Base-by-base conservation (phyloP, 2,797 vertebrate species). In the Okamejei kenojei region DNA sequence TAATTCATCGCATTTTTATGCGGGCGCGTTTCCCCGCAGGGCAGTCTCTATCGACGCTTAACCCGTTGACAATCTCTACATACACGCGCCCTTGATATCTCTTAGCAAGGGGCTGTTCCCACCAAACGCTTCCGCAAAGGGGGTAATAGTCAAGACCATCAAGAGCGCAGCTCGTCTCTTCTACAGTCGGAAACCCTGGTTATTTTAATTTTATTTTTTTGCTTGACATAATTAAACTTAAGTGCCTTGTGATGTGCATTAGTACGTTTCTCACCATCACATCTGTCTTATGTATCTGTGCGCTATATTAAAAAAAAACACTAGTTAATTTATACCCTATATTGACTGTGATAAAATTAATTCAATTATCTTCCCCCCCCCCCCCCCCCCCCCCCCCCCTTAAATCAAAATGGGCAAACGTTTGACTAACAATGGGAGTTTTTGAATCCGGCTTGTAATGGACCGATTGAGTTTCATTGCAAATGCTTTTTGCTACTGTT, bases 1-100 rank as follows among this genome's bases (percentile, higher is more conserved):
- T 90, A 90, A 90, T 90, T 68, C 19, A 90, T 73, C 32, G 19
- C 19, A 90, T 71, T 73, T 90, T 73, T 73, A 90, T 90, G 68
- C 88, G 73, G 88, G 88, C n/a, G 54, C 29, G 63, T 68, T 88
- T 61, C 61, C n/a, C 61, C 65, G 26, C 26, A 63, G 58, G 58
- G 17, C 45, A 54, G 0, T 2, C 81, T 38, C 88, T 90, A 7
- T 26, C 65, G 63, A 35, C 65, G n/a, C n/a, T 68, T 90, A 90
- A 15, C 86, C 86, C 13, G 63, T 35, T 35, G 2, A 19, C 32
- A 32, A 21, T 90, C n/a, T 13, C 86, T 32, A 8, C 63, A 68
- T 38, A 10, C 32, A 21, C 63, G 81, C 1, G 86, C 26, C 0
- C 81, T 26, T 68, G 65, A 65, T 35, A 1, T 21, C 63, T 26